phyloP scores from a whole-genome alignment of 2,113 vertebrate genomes.

The Noctilio leporinus region DNA sequence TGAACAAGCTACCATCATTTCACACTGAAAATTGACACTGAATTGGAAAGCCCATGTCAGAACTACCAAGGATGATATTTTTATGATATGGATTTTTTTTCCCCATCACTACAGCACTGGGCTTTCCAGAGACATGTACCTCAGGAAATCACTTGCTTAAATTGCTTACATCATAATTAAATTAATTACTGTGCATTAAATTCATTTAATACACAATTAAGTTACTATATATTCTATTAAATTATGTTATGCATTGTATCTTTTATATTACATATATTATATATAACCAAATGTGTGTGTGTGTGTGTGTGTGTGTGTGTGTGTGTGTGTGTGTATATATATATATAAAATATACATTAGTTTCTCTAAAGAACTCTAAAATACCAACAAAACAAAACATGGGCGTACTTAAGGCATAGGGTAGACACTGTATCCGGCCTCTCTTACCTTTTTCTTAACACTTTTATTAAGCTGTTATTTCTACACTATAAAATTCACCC shows the following conservation, averaged over 20 bases:
- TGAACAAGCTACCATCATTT: not conserved
- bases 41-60: not conserved
- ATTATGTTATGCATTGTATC: not conserved
- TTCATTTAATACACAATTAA: no score
- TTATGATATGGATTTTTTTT: not conserved
- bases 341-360: not conserved
- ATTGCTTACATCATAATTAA: not conserved
- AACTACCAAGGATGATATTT: not conserved
- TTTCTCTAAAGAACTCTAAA: not conserved
- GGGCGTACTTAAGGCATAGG: not conserved
- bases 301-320: no score
- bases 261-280: not conserved
- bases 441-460: not conserved
- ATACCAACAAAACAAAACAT: not conserved
- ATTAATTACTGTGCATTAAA: not conserved
- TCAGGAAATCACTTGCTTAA: not conserved
- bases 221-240: not conserved
- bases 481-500: not conserved
- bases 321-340: no score
- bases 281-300: not conserved
- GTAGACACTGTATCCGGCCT: not conserved
- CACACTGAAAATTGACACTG: slow-evolving; percentile 35
- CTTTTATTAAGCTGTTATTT: not conserved
- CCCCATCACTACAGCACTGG: not conserved
- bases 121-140: not conserved